Evolutionary conservation across 2,888 invertebrate species (phyloP).

Genomic region (Proisotoma minuta): DNA sequence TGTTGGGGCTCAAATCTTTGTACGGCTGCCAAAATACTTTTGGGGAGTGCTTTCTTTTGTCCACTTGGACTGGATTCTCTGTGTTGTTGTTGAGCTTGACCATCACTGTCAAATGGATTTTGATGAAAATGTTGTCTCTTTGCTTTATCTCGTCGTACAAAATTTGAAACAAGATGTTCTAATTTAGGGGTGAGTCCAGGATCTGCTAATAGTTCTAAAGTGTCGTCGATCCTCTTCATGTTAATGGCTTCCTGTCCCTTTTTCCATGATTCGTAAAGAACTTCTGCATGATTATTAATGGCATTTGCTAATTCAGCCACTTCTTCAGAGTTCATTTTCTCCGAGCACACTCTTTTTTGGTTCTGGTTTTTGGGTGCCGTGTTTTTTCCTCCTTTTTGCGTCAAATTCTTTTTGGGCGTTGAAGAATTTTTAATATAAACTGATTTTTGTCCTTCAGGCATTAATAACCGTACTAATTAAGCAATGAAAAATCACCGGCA

Average conservation of each 20-base stretch:
- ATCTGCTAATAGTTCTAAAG: constrained; percentile 43
- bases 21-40: constrained; percentile 47
- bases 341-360: too few species aligned
- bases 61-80: constrained; percentile 29
- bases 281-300: constrained; percentile 48
- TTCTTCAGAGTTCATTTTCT: constrained; percentile 46
- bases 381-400: not conserved
- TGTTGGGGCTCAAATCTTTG: constrained; percentile 43
- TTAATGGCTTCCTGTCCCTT: constrained; percentile 40
- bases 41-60: constrained; percentile 42
- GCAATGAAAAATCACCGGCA: too few species aligned
- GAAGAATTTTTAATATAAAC: too few species aligned
- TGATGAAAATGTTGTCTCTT: constrained; percentile 37
- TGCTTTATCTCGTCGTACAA: constrained; percentile 45
- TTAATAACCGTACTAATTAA: too few species aligned
- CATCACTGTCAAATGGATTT: constrained; percentile 6
- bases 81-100: constrained; percentile 21
- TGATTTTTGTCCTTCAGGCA: too few species aligned
- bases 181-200: constrained; percentile 43
- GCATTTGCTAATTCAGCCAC: constrained; percentile 48
- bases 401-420: too few species aligned
- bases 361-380: not conserved
- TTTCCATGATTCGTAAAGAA: constrained; percentile 46
- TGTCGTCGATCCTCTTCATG: constrained; percentile 44
- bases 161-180: constrained; percentile 46